Evolutionary conservation across 2,797 vertebrate species (phyloP).

Genomic region (Podargus strigoides): DNA sequence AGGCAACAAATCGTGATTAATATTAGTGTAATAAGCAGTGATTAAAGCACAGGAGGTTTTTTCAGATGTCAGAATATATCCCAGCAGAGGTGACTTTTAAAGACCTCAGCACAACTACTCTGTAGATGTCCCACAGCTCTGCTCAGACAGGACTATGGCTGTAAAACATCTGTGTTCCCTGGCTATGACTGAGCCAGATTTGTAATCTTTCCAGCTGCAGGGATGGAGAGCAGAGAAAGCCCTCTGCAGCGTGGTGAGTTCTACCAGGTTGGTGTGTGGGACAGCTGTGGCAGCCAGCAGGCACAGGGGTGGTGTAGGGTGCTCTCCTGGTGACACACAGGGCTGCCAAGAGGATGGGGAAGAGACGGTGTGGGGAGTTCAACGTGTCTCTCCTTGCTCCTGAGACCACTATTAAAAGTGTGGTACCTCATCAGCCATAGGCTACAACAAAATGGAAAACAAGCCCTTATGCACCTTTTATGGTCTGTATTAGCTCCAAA

Average conservation of each 20-base stretch:
- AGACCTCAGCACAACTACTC: not conserved
- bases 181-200: not conserved
- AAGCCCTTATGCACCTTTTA: not conserved
- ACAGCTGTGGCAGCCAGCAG: rapidly evolving
- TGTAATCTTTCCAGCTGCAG: not conserved
- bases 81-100: not conserved
- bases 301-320: rapidly evolving
- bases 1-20: not conserved
- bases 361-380: not conserved
- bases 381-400: not conserved
- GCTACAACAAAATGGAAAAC: slow-evolving; percentile 5
- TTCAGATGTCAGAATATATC: not conserved
- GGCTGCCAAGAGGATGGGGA: not conserved
- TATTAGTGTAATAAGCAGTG: not conserved
- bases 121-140: not conserved
- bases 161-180: not conserved
- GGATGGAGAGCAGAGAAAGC: not conserved
- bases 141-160: not conserved
- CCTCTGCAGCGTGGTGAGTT: rapidly evolving
- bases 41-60: not conserved
- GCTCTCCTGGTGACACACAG: not conserved
- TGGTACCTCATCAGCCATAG: not conserved
- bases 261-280: rapidly evolving
- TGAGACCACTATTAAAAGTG: not conserved
- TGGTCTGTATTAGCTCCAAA: not conserved